Evolutionary conservation across 2,888 invertebrate genomes (phyloP), one percentile per base, ranked within the genome.

Genomic region (Phalera bucephala): DNA sequence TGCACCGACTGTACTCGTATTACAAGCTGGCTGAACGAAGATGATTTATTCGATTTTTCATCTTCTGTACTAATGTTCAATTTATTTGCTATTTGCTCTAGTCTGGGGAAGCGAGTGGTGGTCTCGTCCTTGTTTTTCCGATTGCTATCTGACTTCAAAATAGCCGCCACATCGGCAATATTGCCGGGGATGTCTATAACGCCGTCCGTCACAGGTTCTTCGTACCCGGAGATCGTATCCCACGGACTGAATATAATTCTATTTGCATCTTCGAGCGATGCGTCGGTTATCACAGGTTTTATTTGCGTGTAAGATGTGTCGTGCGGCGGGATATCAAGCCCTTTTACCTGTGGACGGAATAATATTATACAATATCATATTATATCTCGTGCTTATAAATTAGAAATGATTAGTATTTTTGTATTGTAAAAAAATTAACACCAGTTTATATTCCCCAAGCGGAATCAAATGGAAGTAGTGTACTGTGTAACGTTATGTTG

Each of bases 191-290:
- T 81, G 71, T 87, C 87, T 75, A 85, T 78, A 61, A 87, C 74
- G 67, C 73, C 81, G 64, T 86, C 86, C 56, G 87, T 88, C 47
- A 76, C 85, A 22, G 80, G 60, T 39, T 86, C 86, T 48, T 86
- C 89, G 72, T 74, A 87, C 22, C 85, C 82, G 36, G 87, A 80
- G 64, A 88, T 78, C 65, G 89, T 70, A 49, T 89, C 88, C 89
- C 89, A 89, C 33, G 89, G 89, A 72, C 88, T 89, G 73, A 89
- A 89, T 81, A 89, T 89, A 72, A 89, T 89, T 80, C 86, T 85
- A 76, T 89, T 89, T 66, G 86, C 89, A 70, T 89, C 86, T 72
- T 89, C 89, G 41, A 89, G 77, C 36, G 87, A 88, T 45, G 85
- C 68, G 67, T 88, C 87, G 46, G 75, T 76, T 73, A 81, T 79